Evolutionary conservation across 2,888 invertebrate species (phyloP).

Genomic region (Holacanthella duospinosa): DNA sequence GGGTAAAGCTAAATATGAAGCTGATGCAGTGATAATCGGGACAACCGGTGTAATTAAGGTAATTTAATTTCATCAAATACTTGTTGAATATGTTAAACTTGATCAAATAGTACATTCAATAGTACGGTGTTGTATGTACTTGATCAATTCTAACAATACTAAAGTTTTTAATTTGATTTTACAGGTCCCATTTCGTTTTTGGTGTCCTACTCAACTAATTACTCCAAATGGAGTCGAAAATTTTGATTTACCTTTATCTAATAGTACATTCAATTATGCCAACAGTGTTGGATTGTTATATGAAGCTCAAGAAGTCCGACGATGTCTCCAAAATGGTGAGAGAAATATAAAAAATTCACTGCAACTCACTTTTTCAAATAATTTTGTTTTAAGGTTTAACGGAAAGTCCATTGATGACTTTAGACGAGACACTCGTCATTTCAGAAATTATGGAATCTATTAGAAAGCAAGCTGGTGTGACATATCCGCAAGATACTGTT

Average conservation of each 20-base stretch:
- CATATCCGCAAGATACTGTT: constrained; percentile 49
- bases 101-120: no score
- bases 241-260: constrained; percentile 55
- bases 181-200: constrained; percentile 52
- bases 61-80: no score
- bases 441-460: constrained; percentile 63
- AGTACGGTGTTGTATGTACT: no score
- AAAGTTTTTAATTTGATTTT: constrained; percentile 40
- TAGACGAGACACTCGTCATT: constrained; percentile 57
- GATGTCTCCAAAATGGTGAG: constrained; percentile 54
- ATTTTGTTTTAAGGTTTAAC: constrained; percentile 47
- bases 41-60: constrained; percentile 58
- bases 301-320: constrained; percentile 65
- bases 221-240: constrained; percentile 54
- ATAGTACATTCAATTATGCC: constrained; percentile 51
- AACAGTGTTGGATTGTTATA: constrained; percentile 67
- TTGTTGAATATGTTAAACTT: no score
- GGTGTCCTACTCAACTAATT: constrained; percentile 61
- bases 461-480: constrained; percentile 57
- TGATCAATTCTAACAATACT: no score
- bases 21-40: constrained; percentile 56
- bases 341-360: background rate
- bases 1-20: constrained; percentile 47
- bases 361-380: background rate
- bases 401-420: constrained; percentile 58